Conservation (phyloP, 1,140 invertebrate genomes). For the Drosophila biarmipes region DNA sequence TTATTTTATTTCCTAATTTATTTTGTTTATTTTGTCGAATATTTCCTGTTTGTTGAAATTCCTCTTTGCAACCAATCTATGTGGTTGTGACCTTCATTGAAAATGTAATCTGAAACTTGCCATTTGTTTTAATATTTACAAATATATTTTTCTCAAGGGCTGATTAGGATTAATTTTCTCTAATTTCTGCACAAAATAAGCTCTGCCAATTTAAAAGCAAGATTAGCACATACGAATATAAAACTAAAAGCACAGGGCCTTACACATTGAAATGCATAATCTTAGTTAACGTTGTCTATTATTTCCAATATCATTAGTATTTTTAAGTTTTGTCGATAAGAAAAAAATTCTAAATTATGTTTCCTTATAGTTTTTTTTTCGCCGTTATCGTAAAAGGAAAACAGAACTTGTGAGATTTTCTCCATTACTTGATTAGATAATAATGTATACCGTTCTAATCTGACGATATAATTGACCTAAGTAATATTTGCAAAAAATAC, state of each 20-base stretch:
- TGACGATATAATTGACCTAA: conserved; percentile 43
- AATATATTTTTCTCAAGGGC: too few species aligned
- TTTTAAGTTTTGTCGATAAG: neutral
- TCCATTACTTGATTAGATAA: conserved; percentile 27
- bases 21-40: too few species aligned
- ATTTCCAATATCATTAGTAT: neutral
- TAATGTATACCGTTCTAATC: conserved; percentile 29
- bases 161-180: too few species aligned
- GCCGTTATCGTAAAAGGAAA: neutral
- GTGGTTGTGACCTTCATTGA: too few species aligned
- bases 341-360: neutral
- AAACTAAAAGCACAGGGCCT: neutral
- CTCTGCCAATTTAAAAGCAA: neutral
- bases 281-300: neutral
- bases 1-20: neutral
- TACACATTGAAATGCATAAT: neutral
- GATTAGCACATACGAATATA: neutral
- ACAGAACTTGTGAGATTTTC: conserved; percentile 12
- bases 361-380: neutral
- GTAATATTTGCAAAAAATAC: conserved; percentile 49
- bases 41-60: too few species aligned
- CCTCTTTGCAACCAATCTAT: too few species aligned
- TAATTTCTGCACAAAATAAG: neutral
- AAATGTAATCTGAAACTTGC: too few species aligned
- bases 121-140: too few species aligned